Evolutionary conservation across 1,140 invertebrate genomes (phyloP).

Genomic region (Temnothorax longispinosus): DNA sequence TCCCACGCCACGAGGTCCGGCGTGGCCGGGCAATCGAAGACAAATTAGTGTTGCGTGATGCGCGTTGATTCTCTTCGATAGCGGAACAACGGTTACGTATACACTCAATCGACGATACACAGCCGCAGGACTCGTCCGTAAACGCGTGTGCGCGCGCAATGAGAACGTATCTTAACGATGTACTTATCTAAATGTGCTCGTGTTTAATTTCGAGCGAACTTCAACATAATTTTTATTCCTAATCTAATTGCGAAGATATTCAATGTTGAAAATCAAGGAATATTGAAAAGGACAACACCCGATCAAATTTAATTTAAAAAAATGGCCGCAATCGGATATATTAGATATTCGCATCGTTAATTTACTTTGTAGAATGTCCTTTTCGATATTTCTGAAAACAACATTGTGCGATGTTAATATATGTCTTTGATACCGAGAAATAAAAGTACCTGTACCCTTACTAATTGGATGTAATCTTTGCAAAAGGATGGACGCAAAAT

Average conservation of each 20-base stretch:
- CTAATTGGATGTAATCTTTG: conserved; percentile 7
- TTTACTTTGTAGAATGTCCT: neutral
- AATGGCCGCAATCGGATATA: neutral
- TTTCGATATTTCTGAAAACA: neutral
- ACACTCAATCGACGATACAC: conserved; percentile 61
- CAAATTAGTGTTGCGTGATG: conserved; percentile 86
- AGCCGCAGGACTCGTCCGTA: conserved; percentile 30
- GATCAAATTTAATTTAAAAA: neutral
- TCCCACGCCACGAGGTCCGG: conserved; percentile 82
- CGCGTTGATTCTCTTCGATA: conserved; percentile 84
- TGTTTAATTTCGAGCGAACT: neutral
- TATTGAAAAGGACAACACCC: neutral
- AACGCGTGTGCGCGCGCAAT: neutral
- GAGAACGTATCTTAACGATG: conserved; percentile 9
- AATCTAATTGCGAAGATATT: neutral
- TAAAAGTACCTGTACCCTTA: neutral
- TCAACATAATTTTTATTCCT: neutral
- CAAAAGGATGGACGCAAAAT: conserved; percentile 5
- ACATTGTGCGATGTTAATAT: neutral
- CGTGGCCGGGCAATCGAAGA: conserved; percentile 82
- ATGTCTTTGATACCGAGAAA: neutral
- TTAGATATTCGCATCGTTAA: no score
- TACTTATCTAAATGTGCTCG: neutral
- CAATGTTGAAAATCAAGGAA: neutral
- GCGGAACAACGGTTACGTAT: conserved; percentile 81